Evolutionary conservation across 2,888 invertebrate species (phyloP).

Genomic region (Brachyopa scutellaris): DNA sequence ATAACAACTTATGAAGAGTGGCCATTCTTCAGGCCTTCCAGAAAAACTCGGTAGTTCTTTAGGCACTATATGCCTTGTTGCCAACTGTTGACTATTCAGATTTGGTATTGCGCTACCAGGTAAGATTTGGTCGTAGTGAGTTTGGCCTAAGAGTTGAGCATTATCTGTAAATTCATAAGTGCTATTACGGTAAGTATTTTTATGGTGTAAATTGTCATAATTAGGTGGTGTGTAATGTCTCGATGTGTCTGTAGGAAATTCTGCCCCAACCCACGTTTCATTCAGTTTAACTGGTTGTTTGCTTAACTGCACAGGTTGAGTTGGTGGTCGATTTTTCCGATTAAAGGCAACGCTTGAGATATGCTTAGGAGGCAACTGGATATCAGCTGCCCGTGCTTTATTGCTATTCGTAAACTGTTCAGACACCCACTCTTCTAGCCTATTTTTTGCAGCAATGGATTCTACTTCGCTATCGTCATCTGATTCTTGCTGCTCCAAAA

Average conservation of each 20-base stretch:
- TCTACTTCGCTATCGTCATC: background rate
- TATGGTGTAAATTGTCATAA: too few species aligned
- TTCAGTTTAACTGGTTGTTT: too few species aligned
- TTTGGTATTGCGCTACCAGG: background rate
- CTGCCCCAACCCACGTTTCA: too few species aligned
- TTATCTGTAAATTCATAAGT: too few species aligned
- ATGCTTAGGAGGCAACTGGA: too few species aligned
- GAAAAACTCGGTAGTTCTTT: constrained; percentile 24
- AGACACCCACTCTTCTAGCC: background rate
- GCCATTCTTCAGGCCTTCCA: constrained; percentile 28
- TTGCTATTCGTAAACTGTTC: background rate
- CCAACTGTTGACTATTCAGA: background rate
- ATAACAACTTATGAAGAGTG: constrained; percentile 22
- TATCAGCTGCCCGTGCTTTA: background rate
- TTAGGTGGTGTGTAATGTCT: too few species aligned
- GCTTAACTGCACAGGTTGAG: too few species aligned
- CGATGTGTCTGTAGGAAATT: too few species aligned
- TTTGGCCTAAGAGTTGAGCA: background rate
- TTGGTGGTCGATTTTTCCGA: too few species aligned
- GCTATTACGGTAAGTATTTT: too few species aligned
- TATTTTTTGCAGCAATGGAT: background rate
- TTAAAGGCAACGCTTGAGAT: too few species aligned
- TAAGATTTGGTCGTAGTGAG: background rate
- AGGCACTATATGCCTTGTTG: background rate
- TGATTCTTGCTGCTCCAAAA: background rate